Base-by-base conservation (phyloP, 2,888 invertebrate genomes). In the Hirtodrosophila trivittata region DNA sequence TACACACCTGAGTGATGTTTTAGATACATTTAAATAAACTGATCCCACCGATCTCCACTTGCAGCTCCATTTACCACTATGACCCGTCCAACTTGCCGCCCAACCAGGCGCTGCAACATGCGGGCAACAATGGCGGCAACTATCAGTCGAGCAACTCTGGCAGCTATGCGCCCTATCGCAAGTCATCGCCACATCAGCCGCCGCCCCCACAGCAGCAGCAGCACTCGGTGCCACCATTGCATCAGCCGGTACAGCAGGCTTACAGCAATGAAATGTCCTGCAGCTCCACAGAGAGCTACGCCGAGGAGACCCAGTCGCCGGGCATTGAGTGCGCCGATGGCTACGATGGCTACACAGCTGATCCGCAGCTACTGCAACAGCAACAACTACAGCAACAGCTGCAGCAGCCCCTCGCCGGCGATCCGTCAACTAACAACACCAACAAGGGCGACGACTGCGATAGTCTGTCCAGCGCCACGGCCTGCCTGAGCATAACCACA, bases 81-180 rank as follows among this genome's bases (percentile, higher is more conserved):
- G 91, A 91, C 87, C 91, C 91, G 76, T 90, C 90, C 80, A 91
- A 91, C 74, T 78, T 90, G 85, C 91, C 91, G 66, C 89, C 90
- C 64, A 88, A 87, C 75, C 90, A 90, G 86, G 85, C 89, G 67
- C 77, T 87, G 28, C 85, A 73, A 32, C 77, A 65, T 37, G 42
- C 50, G 41, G 84, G 80, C 59, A 86, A 75, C 54, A 76, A 47
- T 46, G 52, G 59, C 25, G 55, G 43, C 60, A 70, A 73, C 56
- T 86, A 80, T 45, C 66, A 72, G 47, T 59, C 86, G 26, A 57
- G 74, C 46, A 55, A 56, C 66, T 57, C 65, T 37, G 82, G 86
- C 46, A 78, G 58, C 25, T 73, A 73, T 67, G 56, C 70, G 28
- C 32, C 74, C 7, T 80, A 81, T 50, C 80, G 80, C 67, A 73